Conservation (phyloP, 1,140 invertebrate genomes). For the Pantala flavescens region DNA sequence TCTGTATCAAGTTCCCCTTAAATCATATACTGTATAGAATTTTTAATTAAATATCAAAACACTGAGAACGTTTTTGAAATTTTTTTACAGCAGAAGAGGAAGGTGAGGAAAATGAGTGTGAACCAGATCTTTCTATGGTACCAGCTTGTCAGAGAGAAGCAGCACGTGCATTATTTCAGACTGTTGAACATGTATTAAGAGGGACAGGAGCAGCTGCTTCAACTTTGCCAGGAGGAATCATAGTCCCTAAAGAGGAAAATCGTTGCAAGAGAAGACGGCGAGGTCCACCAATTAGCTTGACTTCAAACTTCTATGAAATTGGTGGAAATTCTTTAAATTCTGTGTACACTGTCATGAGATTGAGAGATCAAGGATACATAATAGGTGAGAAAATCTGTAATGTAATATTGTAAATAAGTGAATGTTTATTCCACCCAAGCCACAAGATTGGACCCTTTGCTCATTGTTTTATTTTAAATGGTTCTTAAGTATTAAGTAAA, state of each 20-base stretch:
- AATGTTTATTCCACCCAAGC: not conserved
- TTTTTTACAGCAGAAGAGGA: not conserved
- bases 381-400: conserved; percentile 45
- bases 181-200: conserved; percentile 56
- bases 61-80: not conserved
- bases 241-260: not conserved
- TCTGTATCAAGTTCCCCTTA: no score
- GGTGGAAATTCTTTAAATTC: conserved; percentile 81
- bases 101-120: not conserved
- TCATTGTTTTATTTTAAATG: no score
- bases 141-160: conserved; percentile 43
- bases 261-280: not conserved
- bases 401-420: no score
- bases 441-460: no score
- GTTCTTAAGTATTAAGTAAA: no score
- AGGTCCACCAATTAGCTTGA: conserved; percentile 27
- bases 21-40: no score
- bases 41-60: no score
- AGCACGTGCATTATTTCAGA: conserved; percentile 58
- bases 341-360: conserved; percentile 62
- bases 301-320: conserved; percentile 68
- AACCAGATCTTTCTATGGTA: conserved; percentile 31
- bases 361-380: conserved; percentile 64
- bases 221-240: not conserved
- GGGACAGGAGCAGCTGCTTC: conserved; percentile 38